These are phyloP conservation scores for Micronycteris hirsuta DNA, from an alignment of 2,113 vertebrate genomes.

Conservation along the genomic window DNA sequence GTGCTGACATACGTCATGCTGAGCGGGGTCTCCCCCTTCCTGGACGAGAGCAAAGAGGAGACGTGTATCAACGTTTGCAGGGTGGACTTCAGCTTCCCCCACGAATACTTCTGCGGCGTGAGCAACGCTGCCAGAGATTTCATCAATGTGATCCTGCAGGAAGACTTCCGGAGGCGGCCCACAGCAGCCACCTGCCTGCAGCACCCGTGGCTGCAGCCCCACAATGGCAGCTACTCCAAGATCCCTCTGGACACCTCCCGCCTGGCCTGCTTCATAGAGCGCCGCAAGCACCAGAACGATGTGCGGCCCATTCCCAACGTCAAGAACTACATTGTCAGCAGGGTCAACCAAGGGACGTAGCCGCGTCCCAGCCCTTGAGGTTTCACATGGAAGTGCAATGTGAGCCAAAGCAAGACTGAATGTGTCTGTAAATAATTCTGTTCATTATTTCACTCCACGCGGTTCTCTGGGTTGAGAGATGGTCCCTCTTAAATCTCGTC, in stretches of 20 bases:
- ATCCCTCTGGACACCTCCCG: constrained; percentile 92
- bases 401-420: constrained; percentile 58
- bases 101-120: constrained; percentile 91
- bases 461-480: constrained; percentile 35
- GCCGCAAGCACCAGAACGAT: constrained; percentile 93
- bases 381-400: background rate
- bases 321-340: constrained; percentile 89
- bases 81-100: constrained; percentile 96
- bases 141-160: constrained; percentile 89
- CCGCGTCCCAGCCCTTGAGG: background rate
- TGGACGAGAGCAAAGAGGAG: constrained; percentile 97
- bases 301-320: constrained; percentile 89
- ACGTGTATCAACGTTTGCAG: constrained; percentile 97
- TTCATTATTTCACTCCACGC: background rate
- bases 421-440: constrained; percentile 69
- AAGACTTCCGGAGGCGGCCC: constrained; percentile 91
- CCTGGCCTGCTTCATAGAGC: constrained; percentile 92
- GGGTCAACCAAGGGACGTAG: constrained; percentile 78
- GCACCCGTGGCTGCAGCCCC: constrained; percentile 93
- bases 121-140: constrained; percentile 95
- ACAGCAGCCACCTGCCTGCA: constrained; percentile 92
- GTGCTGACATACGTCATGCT: constrained; percentile 95
- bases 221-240: constrained; percentile 87
- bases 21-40: constrained; percentile 95
- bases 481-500: background rate